Base-by-base conservation (phyloP, 2,797 vertebrate species). In the Anableps anableps region DNA sequence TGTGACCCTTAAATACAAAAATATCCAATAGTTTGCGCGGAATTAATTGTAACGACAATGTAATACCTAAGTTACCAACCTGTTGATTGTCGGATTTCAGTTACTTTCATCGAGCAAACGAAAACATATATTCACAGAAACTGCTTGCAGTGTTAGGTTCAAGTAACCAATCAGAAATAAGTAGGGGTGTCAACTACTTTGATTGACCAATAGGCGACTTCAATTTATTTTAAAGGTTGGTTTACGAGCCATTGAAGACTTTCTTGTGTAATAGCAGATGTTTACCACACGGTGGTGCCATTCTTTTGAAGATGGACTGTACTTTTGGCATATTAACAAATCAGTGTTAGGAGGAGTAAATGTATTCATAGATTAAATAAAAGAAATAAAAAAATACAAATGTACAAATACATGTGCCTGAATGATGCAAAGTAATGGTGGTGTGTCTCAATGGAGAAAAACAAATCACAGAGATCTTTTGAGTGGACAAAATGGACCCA, bases 1-100 rank as follows among this genome's bases (percentile, higher is more conserved):
- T 41, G 74, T 16, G 21, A 0, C 1, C 0, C 3, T 68, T 21
- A 21, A 55, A 26, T 0, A 1, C 0, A 14, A 5, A 0, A n/a
- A 16, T 13, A 13, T 1, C 4, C 11, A 38, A 4, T 0, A 19
- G 21, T 16, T 3, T 58, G 5, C 51, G 1, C 45, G 72, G 50
- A 31, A 48, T 58, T 8, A 4, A 62, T 36, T 21, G 6, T n/a
- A 19, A 72, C 5, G 51, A 14, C 11, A 55, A 8, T 38, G 31
- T 31, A 11, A 36, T 5, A 75, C 71, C n/a, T 82, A 5, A 71
- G 76, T 77, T 43, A 86, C 89, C 36, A 83, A 94, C 93, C 92
- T 94, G 92, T 93, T 93, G 93, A 92, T 89, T 88, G 74, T 86
- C 82, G 31, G 60, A 83, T 10, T 88, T 72, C 77, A 55, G 50